phyloP scores from a whole-genome alignment of 2,888 invertebrate species.

The Clanis bilineata region DNA sequence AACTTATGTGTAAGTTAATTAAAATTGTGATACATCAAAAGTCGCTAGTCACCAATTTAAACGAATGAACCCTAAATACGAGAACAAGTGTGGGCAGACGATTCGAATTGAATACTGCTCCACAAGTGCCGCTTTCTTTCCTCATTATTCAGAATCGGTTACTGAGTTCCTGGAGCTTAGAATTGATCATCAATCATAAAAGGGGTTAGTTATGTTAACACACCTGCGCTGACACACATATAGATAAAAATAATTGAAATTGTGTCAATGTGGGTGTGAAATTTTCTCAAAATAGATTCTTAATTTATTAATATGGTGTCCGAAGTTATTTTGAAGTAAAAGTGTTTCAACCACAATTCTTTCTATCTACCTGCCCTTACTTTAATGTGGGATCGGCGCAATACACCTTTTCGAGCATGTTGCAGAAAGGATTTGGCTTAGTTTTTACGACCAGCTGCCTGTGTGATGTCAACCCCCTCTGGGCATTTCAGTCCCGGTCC shows the following conservation, averaged over 20 bases:
- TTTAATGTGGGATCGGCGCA: too few relatives aligned
- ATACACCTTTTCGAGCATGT: too few relatives aligned
- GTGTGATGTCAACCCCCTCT: too few relatives aligned
- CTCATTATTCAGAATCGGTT: background rate
- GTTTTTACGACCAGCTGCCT: too few relatives aligned
- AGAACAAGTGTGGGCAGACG: slow-evolving; percentile 1
- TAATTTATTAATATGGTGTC: too few relatives aligned
- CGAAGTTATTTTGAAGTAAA: too few relatives aligned
- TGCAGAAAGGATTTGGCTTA: too few relatives aligned
- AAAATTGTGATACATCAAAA: background rate
- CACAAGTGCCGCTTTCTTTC: slow-evolving; percentile 8
- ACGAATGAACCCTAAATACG: background rate
- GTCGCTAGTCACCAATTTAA: background rate
- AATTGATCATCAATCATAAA: background rate
- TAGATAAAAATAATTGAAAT: background rate
- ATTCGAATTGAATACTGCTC: slow-evolving; percentile 10
- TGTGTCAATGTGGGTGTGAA: background rate
- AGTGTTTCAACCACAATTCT: too few relatives aligned
- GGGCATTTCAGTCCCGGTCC: too few relatives aligned
- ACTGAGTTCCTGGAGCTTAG: background rate
- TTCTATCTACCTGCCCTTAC: too few relatives aligned
- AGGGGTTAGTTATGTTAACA: slow-evolving; percentile 1
- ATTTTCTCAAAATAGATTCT: too few relatives aligned
- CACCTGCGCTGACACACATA: background rate
- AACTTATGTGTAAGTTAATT: too few relatives aligned